A percentile compares a stretch with the other conserved stretches of the same genome.
Conservation (phyloP, 2,113 vertebrate species). For the Alectura lathami region DNA sequence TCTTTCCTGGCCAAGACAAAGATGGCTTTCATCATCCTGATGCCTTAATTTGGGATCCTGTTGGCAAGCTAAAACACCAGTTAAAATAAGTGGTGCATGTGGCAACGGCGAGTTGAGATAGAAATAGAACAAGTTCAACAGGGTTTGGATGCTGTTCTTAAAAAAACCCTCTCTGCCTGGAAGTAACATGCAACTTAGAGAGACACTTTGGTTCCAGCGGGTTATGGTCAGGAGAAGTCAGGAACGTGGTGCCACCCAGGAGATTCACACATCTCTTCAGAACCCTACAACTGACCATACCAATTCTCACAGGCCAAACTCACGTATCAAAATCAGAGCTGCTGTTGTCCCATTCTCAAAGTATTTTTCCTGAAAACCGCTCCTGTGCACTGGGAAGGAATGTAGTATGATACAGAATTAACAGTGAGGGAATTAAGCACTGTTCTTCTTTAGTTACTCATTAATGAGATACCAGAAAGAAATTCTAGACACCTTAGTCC, state of each 20-base stretch:
- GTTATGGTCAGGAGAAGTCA: accelerated
- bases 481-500: not conserved
- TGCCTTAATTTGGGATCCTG: not conserved
- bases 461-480: not conserved
- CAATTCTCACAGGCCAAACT: not conserved
- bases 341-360: not conserved
- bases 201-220: not conserved
- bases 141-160: not conserved
- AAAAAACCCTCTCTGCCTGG: not conserved
- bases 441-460: not conserved
- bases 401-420: not conserved
- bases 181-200: not conserved
- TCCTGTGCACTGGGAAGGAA: not conserved
- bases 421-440: not conserved
- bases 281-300: not conserved
- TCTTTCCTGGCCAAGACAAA: constrained; percentile 12
- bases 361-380: not conserved
- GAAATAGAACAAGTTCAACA: not conserved
- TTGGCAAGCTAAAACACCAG: not conserved
- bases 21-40: not conserved
- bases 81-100: not conserved
- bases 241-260: not conserved
- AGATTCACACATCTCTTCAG: not conserved
- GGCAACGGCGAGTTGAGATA: not conserved
- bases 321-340: not conserved